phyloP scores from a whole-genome alignment of 2,113 vertebrate species.

The Oreochromis niloticus region DNA sequence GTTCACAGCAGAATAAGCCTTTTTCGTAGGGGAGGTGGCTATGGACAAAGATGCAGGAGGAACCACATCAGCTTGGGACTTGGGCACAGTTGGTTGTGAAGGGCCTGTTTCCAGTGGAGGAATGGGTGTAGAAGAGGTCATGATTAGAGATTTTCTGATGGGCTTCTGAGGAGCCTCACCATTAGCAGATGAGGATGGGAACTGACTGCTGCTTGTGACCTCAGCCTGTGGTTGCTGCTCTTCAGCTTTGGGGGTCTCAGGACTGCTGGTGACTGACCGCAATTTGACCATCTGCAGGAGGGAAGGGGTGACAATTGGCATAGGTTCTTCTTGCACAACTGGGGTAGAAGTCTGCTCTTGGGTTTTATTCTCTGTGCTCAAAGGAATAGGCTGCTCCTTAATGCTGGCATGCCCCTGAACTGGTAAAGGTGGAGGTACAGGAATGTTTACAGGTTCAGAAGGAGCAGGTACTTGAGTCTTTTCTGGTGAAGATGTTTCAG shows the following conservation, averaged over 20 bases:
- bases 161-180: constrained; percentile 81
- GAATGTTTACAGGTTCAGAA: background rate
- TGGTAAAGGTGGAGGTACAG: constrained; percentile 30
- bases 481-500: background rate
- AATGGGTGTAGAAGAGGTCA: constrained; percentile 12
- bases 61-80: constrained; percentile 2
- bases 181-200: background rate
- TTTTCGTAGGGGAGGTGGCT: constrained; percentile 47
- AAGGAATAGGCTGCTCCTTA: background rate
- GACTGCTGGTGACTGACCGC: constrained; percentile 71
- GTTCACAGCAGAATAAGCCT: constrained; percentile 56
- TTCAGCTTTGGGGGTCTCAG: constrained; percentile 11
- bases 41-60: background rate
- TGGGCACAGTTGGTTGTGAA: background rate
- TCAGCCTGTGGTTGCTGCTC: constrained; percentile 12
- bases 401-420: background rate
- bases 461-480: background rate
- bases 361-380: constrained; percentile 24
- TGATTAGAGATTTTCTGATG: constrained; percentile 74
- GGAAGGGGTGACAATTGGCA: constrained; percentile 77
- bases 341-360: constrained; percentile 56
- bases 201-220: background rate
- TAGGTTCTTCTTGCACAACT: constrained; percentile 69
- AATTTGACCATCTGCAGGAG: constrained; percentile 85
- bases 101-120: background rate